Conservation (phyloP, 2,888 invertebrate species). For the Sialis lutaria region DNA sequence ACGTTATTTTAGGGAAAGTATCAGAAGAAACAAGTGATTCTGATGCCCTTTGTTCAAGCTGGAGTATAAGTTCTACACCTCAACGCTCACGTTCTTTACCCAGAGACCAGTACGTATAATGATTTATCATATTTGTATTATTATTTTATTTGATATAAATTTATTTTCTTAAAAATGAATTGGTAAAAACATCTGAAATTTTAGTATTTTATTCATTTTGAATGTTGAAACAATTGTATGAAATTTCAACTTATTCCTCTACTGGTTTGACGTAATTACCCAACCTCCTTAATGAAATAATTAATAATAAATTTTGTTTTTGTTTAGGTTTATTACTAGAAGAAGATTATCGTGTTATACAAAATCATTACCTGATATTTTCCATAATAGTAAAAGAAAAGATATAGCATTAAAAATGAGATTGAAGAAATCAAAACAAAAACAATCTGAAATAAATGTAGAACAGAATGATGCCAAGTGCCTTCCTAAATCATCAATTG, state of each 20-base stretch:
- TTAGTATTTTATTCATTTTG: not conserved
- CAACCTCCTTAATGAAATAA: not conserved
- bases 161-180: too few relatives aligned
- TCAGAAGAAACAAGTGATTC: conserved; percentile 8
- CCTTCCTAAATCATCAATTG: conserved; percentile 7
- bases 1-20: not conserved
- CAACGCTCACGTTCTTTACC: conserved; percentile 7
- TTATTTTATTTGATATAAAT: too few relatives aligned
- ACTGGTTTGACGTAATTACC: too few relatives aligned
- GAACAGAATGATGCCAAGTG: not conserved
- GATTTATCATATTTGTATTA: not conserved
- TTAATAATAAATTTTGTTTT: not conserved
- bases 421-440: conserved; percentile 5
- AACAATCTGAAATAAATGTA: not conserved
- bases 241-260: too few relatives aligned
- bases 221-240: not conserved
- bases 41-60: conserved; percentile 3
- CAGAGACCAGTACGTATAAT: conserved; percentile 1
- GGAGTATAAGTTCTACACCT: conserved; percentile 9
- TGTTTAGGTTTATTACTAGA: not conserved
- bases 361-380: conserved; percentile 4
- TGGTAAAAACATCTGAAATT: not conserved
- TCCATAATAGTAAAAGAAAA: not conserved
- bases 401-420: conserved; percentile 2
- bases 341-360: not conserved